Percentiles rank a stretch among this genome's conserved stretches.
These are phyloP conservation scores for Fissipunctia ypsillon DNA, from an alignment of 2,888 invertebrate genomes.

Conservation along the genomic window DNA sequence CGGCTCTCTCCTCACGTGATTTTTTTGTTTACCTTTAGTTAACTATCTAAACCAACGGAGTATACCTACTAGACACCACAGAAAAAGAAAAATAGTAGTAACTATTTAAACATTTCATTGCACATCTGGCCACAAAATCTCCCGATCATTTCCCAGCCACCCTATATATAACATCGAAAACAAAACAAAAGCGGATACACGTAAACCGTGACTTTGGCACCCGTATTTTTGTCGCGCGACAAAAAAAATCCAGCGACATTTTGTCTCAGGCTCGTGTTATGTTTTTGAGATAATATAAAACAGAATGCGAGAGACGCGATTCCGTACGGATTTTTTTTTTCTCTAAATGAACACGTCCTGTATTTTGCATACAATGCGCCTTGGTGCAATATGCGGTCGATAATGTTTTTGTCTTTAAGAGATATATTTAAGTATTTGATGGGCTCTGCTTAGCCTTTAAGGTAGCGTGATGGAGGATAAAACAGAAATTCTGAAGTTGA, in stretches of 20 bases:
- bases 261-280: slow-evolving; percentile 74
- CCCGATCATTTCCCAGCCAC: slow-evolving; percentile 30
- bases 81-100: not conserved
- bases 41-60: too few relatives aligned
- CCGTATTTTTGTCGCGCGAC: slow-evolving; percentile 69
- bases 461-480: slow-evolving; percentile 28
- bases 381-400: slow-evolving; percentile 86
- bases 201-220: slow-evolving; percentile 73
- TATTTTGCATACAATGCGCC: slow-evolving; percentile 88
- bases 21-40: too few relatives aligned
- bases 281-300: slow-evolving; percentile 83
- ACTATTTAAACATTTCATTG: slow-evolving; percentile 13
- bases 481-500: not conserved
- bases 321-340: slow-evolving; percentile 72
- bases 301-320: slow-evolving; percentile 77
- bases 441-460: slow-evolving; percentile 50
- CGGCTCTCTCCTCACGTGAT: too few relatives aligned
- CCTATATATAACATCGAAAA: slow-evolving; percentile 51
- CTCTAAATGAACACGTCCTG: slow-evolving; percentile 85
- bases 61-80: not conserved
- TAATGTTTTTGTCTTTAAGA: slow-evolving; percentile 74
- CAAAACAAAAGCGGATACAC: slow-evolving; percentile 60
- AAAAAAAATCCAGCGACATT: slow-evolving; percentile 72
- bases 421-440: slow-evolving; percentile 66
- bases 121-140: slow-evolving; percentile 28